A percentile compares a stretch with the other conserved stretches of the same genome.
Conservation (phyloP, 1,140 invertebrate genomes). For the Steinernema khuongi region DNA sequence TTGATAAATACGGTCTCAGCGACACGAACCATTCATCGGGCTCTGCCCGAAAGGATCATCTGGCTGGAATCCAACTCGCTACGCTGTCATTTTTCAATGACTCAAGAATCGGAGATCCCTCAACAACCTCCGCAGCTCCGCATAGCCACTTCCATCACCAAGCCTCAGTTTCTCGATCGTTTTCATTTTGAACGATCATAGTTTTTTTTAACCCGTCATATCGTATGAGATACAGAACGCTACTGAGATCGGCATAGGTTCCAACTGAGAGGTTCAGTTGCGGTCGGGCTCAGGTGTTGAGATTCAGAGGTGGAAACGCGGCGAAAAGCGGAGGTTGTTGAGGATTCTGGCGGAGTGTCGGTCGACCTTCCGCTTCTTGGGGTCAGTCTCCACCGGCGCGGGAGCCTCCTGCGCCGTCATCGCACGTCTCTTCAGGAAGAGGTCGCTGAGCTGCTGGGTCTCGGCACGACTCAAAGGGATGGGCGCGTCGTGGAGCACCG, state of each 20-base stretch:
- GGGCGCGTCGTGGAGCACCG: neutral
- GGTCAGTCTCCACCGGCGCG: neutral
- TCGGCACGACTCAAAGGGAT: neutral
- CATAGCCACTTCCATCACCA: no score
- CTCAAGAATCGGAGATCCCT: no score
- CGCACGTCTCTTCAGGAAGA: neutral
- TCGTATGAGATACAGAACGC: neutral
- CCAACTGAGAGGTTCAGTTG: neutral
- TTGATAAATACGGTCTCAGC: no score
- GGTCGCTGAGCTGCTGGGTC: neutral
- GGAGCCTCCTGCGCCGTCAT: neutral
- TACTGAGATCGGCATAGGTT: neutral
- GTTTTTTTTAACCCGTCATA: neutral
- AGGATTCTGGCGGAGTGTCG: neutral
- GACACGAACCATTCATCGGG: no score
- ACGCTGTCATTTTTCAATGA: no score
- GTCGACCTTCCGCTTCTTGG: conserved; percentile 3
- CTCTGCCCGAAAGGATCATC: no score
- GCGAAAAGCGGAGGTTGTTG: neutral
- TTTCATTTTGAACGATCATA: neutral
- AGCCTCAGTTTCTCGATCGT: neutral
- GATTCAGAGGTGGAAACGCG: neutral
- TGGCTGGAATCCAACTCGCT: no score
- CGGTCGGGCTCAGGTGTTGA: neutral
- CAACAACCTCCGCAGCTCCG: no score